A percentile compares a stretch with the other conserved stretches of the same genome.
Evolutionary conservation across 2,888 invertebrate species (phyloP).

Genomic region (Syritta pipiens): DNA sequence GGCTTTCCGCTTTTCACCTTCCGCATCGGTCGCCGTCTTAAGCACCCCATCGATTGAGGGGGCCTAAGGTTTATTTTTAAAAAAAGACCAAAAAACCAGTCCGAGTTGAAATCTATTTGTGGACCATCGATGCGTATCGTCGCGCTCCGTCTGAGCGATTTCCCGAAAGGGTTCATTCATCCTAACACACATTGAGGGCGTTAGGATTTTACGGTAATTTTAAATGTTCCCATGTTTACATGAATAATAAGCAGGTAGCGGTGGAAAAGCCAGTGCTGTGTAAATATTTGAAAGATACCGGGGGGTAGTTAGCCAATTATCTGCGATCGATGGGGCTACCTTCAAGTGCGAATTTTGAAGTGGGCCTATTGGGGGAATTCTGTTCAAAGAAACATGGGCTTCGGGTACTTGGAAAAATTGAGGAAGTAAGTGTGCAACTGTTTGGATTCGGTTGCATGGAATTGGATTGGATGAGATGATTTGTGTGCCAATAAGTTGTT

Average conservation of each 20-base stretch:
- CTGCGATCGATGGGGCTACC: slow-evolving; percentile 21
- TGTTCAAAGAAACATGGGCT: neutral
- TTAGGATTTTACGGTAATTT: slow-evolving; percentile 21
- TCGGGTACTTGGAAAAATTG: no score
- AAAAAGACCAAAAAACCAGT: slow-evolving; percentile 11
- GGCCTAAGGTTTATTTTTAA: slow-evolving; percentile 49
- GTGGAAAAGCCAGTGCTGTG: no score
- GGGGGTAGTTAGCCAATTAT: slow-evolving; percentile 10
- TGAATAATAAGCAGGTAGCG: slow-evolving; percentile 17
- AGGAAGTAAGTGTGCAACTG: no score
- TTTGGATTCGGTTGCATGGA: neutral
- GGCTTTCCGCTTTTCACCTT: no score
- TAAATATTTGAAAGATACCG: slow-evolving; percentile 27
- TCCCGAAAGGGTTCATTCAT: slow-evolving; percentile 25
- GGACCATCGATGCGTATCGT: slow-evolving; percentile 45
- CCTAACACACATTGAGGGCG: slow-evolving; percentile 1
- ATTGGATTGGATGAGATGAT: slow-evolving; percentile 9
- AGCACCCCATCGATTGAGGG: slow-evolving; percentile 1
- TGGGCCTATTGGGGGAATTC: no score
- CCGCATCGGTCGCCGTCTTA: neutral
- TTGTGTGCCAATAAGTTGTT: slow-evolving; percentile 8
- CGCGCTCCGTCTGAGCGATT: slow-evolving; percentile 5
- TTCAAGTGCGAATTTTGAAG: slow-evolving; percentile 1
- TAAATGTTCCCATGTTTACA: slow-evolving; percentile 24
- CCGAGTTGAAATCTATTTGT: slow-evolving; percentile 43